Conservation (phyloP, 2,113 vertebrate genomes). For the Macrotus californicus region DNA sequence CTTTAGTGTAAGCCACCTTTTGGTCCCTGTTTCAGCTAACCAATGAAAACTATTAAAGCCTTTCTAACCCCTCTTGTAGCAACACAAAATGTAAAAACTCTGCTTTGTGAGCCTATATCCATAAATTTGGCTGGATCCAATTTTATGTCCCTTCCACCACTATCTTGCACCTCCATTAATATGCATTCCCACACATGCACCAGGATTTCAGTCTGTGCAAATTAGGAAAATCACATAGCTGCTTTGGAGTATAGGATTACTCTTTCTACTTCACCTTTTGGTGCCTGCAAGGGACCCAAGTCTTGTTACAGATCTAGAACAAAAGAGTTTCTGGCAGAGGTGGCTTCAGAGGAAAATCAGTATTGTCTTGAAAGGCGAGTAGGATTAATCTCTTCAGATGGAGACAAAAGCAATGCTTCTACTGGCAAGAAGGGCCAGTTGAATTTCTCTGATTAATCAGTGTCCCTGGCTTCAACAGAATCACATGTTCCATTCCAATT, state of each 20-base stretch:
- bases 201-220: neutral
- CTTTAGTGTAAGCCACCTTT: neutral
- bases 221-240: neutral
- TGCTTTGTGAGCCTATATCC: neutral
- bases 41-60: neutral
- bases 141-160: neutral
- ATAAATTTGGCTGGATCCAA: neutral
- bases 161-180: neutral
- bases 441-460: neutral
- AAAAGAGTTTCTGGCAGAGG: neutral
- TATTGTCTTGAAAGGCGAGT: neutral
- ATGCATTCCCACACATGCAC: neutral
- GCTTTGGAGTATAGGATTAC: neutral
- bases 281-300: neutral
- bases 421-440: neutral
- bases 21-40: neutral
- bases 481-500: neutral
- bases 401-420: neutral
- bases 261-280: neutral
- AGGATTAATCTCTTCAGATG: neutral
- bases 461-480: neutral
- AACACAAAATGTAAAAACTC: neutral
- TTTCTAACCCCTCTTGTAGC: neutral
- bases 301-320: neutral
- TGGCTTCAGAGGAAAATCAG: neutral